Conservation (phyloP, 1,140 invertebrate genomes). For the Trachelipus rathkii region DNA sequence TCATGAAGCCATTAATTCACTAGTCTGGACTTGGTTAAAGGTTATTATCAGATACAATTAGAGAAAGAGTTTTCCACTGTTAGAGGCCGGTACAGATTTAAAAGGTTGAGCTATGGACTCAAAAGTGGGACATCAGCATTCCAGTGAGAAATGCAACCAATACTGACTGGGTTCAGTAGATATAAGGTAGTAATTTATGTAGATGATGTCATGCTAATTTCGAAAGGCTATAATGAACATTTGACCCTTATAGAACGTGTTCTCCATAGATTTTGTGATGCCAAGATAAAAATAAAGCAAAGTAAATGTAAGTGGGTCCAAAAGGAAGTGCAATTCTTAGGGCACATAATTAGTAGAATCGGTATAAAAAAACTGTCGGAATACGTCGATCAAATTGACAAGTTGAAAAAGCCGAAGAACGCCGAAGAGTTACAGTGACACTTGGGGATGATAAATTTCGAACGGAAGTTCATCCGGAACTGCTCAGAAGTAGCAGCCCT, state of each 20-base stretch:
- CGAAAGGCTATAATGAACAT: not conserved
- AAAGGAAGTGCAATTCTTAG: not conserved
- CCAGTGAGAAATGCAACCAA: conserved; percentile 5
- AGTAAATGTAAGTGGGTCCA: conserved; percentile 6
- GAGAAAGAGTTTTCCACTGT: not conserved
- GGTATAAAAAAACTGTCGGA: no score
- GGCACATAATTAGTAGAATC: not conserved
- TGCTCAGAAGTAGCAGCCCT: not conserved
- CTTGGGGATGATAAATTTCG: conserved; percentile 16
- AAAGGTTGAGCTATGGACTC: conserved; percentile 14
- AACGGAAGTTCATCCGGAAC: conserved; percentile 1
- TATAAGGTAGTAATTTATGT: conserved; percentile 7
- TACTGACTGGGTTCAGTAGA: not conserved
- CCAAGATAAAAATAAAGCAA: not conserved
- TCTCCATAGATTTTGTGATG: not conserved
- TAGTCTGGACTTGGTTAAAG: conserved; percentile 1
- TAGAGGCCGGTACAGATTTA: not conserved
- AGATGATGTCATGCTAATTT: conserved; percentile 8
- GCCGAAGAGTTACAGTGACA: not conserved
- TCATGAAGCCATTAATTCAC: conserved; percentile 7
- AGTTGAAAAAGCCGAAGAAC: not conserved
- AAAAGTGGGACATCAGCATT: conserved; percentile 1
- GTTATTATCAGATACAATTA: conserved; percentile 11
- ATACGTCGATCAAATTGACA: not conserved
- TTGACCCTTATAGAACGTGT: not conserved